These are phyloP conservation scores for Mus musculus DNA, from an alignment of 2,113 vertebrate genomes.

Conservation along the genomic window GRCm39 chr6:12541501-12542000, in stretches of 20 bases:
- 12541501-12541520: not conserved
- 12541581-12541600: not conserved
- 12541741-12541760: not conserved
- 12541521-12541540: not conserved
- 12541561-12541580: not conserved
- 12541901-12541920: slow-evolving; percentile 51
- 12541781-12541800: slow-evolving; percentile 21
- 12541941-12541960: not conserved
- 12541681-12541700: not conserved
- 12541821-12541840: slow-evolving; percentile 45
- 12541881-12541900: not conserved
- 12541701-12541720: not conserved
- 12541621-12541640: not conserved
- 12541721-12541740: not conserved
- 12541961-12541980: slow-evolving; percentile 17
- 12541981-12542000: not conserved
- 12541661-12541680: not conserved
- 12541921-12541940: not conserved
- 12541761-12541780: not conserved
- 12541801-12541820: not conserved
- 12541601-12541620: not conserved
- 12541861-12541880: not conserved
- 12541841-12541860: slow-evolving; percentile 28
- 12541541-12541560: not conserved
- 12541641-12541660: not conserved